A percentile compares a stretch with the other conserved stretches of the same genome.
phyloP scores from a whole-genome alignment of 1,140 invertebrate genomes.

The Polyergus mexicanus region DNA sequence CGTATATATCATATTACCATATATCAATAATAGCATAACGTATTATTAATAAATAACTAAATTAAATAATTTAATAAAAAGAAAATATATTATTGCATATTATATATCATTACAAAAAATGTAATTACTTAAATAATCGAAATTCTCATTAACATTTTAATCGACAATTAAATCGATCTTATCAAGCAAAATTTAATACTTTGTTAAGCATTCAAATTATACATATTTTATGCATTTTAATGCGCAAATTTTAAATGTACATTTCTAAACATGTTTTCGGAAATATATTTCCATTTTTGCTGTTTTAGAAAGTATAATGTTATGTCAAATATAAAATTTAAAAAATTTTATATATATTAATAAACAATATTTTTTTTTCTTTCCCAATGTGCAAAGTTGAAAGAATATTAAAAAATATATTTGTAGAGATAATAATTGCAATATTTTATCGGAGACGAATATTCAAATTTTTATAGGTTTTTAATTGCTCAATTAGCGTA shows the following conservation, averaged over 20 bases:
- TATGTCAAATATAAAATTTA: neutral
- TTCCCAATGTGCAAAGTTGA: neutral
- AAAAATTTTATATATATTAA: neutral
- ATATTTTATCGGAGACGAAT: neutral
- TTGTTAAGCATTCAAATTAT: slow-evolving; percentile 36
- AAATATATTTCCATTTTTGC: slow-evolving; percentile 6
- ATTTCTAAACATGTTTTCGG: too few species aligned
- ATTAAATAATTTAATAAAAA: too few species aligned
- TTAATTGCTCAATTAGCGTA: slow-evolving; percentile 8
- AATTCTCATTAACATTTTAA: slow-evolving; percentile 11
- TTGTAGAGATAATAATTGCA: neutral
- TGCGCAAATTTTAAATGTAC: neutral
- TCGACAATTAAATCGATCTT: slow-evolving; percentile 15
- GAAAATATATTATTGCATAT: neutral
- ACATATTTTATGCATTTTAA: neutral
- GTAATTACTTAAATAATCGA: slow-evolving; percentile 28
- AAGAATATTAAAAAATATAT: neutral
- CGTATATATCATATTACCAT: neutral
- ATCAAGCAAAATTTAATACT: slow-evolving; percentile 31
- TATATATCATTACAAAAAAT: neutral
- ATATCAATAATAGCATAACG: too few species aligned
- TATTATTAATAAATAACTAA: too few species aligned
- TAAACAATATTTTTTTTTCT: neutral
- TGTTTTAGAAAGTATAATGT: slow-evolving; percentile 3
- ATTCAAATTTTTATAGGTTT: neutral